Evolutionary conservation across 2,888 invertebrate genomes (phyloP).

Genomic region (Strigamia crassipes): DNA sequence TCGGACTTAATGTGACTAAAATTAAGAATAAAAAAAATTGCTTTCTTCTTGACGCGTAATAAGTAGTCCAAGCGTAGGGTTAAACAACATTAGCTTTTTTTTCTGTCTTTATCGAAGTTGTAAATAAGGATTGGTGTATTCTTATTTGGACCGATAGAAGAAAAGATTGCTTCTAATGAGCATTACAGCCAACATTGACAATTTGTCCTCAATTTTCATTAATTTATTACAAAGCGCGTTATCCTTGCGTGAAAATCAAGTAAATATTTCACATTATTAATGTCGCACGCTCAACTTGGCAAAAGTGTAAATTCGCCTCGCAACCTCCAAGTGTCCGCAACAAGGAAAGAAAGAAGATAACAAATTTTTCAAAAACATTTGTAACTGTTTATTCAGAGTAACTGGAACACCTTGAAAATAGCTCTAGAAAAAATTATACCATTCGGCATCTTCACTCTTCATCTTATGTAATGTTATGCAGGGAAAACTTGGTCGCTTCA

Average conservation of each 20-base stretch:
- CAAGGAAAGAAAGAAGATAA: background rate
- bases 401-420: background rate
- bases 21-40: background rate
- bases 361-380: background rate
- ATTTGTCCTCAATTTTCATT: conserved; percentile 8
- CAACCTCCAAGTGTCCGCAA: conserved; percentile 17
- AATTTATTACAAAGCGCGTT: conserved; percentile 11
- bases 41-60: background rate
- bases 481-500: background rate
- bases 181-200: background rate
- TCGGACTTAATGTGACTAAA: background rate
- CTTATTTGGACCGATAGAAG: background rate
- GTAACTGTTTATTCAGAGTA: background rate
- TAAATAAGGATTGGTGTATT: conserved; percentile 1
- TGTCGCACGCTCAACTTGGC: background rate
- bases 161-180: background rate
- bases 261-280: conserved; percentile 28
- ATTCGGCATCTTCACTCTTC: background rate
- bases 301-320: background rate
- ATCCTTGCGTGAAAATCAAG: background rate
- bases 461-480: background rate
- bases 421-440: background rate
- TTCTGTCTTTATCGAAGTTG: background rate
- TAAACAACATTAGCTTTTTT: background rate
- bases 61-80: background rate